These are phyloP conservation scores for Heterohyrax brucei DNA, from an alignment of 2,797 vertebrate genomes.

Conservation along the genomic window DNA sequence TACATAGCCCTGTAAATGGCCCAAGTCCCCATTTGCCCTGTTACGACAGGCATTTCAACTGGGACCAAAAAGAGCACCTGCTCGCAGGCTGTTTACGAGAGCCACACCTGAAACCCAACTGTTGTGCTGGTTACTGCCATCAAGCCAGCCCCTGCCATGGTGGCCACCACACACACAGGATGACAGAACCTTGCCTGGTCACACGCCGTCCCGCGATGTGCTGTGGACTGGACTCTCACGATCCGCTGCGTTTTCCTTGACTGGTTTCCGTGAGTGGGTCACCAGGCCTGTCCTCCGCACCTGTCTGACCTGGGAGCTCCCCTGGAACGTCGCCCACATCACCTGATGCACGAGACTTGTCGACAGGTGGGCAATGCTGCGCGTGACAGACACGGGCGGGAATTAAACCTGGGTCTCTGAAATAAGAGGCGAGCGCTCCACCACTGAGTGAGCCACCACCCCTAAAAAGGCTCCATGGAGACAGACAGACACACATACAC, in stretches of 20 bases:
- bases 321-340: no score
- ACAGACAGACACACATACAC: not conserved
- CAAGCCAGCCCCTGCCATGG: no score
- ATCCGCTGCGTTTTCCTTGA: no score
- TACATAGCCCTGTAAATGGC: not conserved
- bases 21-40: not conserved
- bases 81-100: not conserved
- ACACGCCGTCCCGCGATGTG: no score
- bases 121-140: no score
- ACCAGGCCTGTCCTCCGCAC: no score
- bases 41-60: not conserved
- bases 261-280: no score
- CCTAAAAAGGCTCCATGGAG: not conserved
- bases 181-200: no score
- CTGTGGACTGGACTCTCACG: no score
- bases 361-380: not conserved
- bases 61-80: not conserved
- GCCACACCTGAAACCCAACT: not conserved
- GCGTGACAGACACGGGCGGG: not conserved
- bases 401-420: not conserved
- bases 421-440: not conserved
- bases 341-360: no score
- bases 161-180: no score
- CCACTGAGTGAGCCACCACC: not conserved
- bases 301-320: no score